Base-by-base conservation (phyloP, 2,113 vertebrate genomes). In the Zosterops pallidus region DNA sequence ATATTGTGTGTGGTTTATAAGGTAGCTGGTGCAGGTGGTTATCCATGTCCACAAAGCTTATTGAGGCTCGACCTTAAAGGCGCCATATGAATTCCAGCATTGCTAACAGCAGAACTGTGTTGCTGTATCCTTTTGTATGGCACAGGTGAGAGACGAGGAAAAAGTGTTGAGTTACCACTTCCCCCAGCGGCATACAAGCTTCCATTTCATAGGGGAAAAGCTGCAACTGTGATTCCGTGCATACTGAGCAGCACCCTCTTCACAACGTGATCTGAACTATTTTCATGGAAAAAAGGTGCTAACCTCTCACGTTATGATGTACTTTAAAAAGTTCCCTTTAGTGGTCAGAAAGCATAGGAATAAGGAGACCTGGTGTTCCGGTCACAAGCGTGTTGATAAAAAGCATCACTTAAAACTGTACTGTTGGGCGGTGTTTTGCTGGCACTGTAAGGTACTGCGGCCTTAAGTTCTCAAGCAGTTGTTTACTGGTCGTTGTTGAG, bases 361-460 rank as follows among this genome's bases (percentile, higher is more conserved):
- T 29, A 24, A 28, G 9, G 42, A 42, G 19, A 53, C 18, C 13
- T n/a, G 26, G 8, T 41, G 20, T 56, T 72, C 44, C 13, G 3
- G 28, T 71, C 23, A 39, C 50, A 35, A 19, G 9, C 2, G 13
- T 9, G 31, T 9, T 9, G 15, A 21, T 33, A 23, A 64, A 87
- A 63, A n/a, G 5, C 14, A 3, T 11, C 1, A 11, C 7, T 56
- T 76, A 10, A 37, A 55, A 11, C 17, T 16, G 0, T 4, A 3
- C 2, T 41, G 76, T 52, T 4, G 31, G 23, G 26, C 41, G 19
- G 14, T 12, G 37, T 62, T 52, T 47, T 28, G 64, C 50, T 8
- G 8, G 11, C 33, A 5, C 14, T 12, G 3, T 20, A 42, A 42
- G 31, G 12, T n/a, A 8, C 5, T 13, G 18, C 2, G 12, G 21